phyloP scores from a whole-genome alignment of 2,797 vertebrate genomes.

The Amblyopsis hoosieri region DNA sequence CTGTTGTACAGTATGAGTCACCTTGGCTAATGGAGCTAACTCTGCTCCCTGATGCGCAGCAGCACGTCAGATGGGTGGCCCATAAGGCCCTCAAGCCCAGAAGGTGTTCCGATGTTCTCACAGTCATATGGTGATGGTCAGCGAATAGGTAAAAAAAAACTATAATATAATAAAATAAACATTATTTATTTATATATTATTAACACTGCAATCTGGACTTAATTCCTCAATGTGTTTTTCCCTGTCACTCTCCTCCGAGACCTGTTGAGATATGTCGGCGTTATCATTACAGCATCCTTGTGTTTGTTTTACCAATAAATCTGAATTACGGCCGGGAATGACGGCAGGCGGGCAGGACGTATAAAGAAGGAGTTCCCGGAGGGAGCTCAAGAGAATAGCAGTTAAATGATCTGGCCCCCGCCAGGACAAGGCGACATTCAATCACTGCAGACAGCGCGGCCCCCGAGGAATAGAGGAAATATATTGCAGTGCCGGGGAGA shows the following conservation, averaged over 20 bases:
- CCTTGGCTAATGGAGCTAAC: too few relatives aligned
- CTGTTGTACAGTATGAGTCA: too few relatives aligned
- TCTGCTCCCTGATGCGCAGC: too few relatives aligned
- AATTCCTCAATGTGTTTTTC: constrained; percentile 57
- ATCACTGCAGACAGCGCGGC: constrained; percentile 66
- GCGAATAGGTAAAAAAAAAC: background rate
- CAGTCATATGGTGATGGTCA: background rate
- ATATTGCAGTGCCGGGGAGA: constrained; percentile 51
- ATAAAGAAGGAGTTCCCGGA: constrained; percentile 38
- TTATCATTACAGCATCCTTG: constrained; percentile 46
- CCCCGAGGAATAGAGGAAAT: constrained; percentile 57
- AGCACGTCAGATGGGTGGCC: too few relatives aligned
- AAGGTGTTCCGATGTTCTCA: too few relatives aligned
- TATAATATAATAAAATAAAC: too few relatives aligned
- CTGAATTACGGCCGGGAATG: constrained; percentile 47
- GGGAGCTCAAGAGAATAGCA: constrained; percentile 55
- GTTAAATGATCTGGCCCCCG: constrained; percentile 72
- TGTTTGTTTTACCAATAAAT: constrained; percentile 52
- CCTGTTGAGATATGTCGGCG: constrained; percentile 41
- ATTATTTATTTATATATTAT: too few relatives aligned
- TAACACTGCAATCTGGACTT: constrained; percentile 38
- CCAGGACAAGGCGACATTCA: constrained; percentile 68
- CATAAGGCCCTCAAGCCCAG: too few relatives aligned
- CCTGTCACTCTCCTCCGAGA: constrained; percentile 33
- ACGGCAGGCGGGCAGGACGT: constrained; percentile 46